These are phyloP conservation scores for Thamnophis elegans DNA, from an alignment of 2,797 vertebrate genomes.

Conservation along the genomic window DNA sequence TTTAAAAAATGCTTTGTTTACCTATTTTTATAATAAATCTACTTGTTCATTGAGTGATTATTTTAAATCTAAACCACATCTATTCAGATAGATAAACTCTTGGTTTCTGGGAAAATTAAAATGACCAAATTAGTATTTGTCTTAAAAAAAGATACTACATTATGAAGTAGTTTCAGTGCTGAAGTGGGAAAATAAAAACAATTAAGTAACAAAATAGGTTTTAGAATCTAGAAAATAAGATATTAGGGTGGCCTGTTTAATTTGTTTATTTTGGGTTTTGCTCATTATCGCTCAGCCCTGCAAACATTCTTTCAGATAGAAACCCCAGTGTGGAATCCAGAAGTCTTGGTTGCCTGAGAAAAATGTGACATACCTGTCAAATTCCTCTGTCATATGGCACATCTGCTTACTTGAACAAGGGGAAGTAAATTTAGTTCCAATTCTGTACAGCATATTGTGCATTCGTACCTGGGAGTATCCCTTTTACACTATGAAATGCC, in stretches of 20 bases:
- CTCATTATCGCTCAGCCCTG: not conserved
- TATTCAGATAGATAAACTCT: not conserved
- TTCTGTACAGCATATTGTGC: not conserved
- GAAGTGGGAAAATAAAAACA: not conserved
- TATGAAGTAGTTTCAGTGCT: not conserved
- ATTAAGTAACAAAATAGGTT: not conserved
- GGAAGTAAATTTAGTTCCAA: not conserved
- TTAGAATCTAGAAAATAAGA: not conserved
- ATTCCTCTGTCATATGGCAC: not conserved
- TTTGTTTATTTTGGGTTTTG: not conserved
- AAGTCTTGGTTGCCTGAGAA: conserved; percentile 7
- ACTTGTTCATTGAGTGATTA: not conserved
- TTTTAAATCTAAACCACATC: not conserved
- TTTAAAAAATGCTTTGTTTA: not conserved
- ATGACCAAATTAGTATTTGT: not conserved
- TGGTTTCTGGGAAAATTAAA: not conserved
- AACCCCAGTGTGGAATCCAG: not conserved
- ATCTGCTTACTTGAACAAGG: not conserved
- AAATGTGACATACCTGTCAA: conserved; percentile 13
- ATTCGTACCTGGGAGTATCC: not conserved
- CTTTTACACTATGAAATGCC: not conserved
- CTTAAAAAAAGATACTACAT: not conserved
- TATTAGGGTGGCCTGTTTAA: not conserved
- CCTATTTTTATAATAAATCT: not conserved
- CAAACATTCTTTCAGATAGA: not conserved